These are phyloP conservation scores for Drosophila lutescens DNA, from an alignment of 2,888 invertebrate genomes.

Conservation along the genomic window DNA sequence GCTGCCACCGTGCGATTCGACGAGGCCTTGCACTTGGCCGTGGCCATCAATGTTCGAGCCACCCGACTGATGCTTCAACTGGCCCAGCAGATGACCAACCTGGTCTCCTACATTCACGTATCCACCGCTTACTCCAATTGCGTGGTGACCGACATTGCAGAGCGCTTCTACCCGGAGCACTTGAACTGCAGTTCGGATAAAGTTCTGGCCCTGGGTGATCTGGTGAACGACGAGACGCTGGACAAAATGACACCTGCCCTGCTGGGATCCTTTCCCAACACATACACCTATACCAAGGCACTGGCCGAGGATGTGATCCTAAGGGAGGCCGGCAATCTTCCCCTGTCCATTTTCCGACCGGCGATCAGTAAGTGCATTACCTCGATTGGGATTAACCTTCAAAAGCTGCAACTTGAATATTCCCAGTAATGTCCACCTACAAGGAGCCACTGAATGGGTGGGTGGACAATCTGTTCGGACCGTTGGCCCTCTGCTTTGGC, in stretches of 20 bases:
- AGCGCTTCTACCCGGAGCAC: slow-evolving; percentile 81
- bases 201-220: slow-evolving; percentile 76
- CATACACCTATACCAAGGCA: slow-evolving; percentile 90
- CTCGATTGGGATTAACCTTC: neutral
- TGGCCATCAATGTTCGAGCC: slow-evolving; percentile 89
- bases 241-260: slow-evolving; percentile 75
- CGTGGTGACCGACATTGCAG: slow-evolving; percentile 80
- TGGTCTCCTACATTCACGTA: slow-evolving; percentile 86
- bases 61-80: slow-evolving; percentile 87
- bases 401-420: neutral
- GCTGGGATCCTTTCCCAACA: slow-evolving; percentile 86
- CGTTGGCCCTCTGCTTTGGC: slow-evolving; percentile 84
- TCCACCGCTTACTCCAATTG: slow-evolving; percentile 83
- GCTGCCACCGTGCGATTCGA: slow-evolving; percentile 39
- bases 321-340: slow-evolving; percentile 86
- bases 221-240: slow-evolving; percentile 80
- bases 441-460: slow-evolving; percentile 87
- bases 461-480: slow-evolving; percentile 89
- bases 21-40: slow-evolving; percentile 85
- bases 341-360: slow-evolving; percentile 88
- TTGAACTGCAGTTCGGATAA: slow-evolving; percentile 77
- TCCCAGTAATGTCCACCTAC: slow-evolving; percentile 80
- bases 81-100: slow-evolving; percentile 86
- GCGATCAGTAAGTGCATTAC: slow-evolving; percentile 86
- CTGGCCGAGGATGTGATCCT: slow-evolving; percentile 87